Conservation (phyloP, 2,888 invertebrate genomes). For the Auanema sp. region DNA sequence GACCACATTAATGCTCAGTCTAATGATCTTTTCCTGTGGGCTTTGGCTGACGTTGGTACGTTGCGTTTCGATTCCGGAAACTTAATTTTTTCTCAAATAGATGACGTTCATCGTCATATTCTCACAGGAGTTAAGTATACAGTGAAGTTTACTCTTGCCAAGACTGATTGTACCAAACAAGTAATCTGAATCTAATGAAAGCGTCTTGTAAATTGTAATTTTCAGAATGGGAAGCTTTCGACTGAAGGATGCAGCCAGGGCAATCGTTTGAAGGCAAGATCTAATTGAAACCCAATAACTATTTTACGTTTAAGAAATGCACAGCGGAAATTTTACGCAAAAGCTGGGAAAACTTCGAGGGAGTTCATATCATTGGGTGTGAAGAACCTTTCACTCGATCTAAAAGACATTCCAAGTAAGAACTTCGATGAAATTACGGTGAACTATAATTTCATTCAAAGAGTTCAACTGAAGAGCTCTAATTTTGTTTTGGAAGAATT, state of each 20-base stretch:
- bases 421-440: neutral
- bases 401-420: constrained; percentile 2
- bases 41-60: constrained; percentile 22
- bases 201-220: too few relatives aligned
- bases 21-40: constrained; percentile 44
- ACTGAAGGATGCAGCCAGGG: constrained; percentile 9
- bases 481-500: constrained; percentile 25
- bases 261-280: constrained; percentile 1
- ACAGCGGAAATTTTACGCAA: constrained; percentile 25
- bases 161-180: constrained; percentile 48
- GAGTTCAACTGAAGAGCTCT: neutral
- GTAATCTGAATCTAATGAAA: constrained; percentile 2
- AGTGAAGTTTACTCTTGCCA: constrained; percentile 40
- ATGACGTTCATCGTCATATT: constrained; percentile 21
- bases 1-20: constrained; percentile 46
- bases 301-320: constrained; percentile 28
- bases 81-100: constrained; percentile 6
- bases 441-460: neutral
- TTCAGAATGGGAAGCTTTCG: too few relatives aligned
- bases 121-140: constrained; percentile 47
- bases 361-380: constrained; percentile 31
- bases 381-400: constrained; percentile 14
- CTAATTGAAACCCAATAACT: constrained; percentile 1
- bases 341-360: constrained; percentile 33
- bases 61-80: neutral